These are phyloP conservation scores for Hoplodrina blanda DNA, from an alignment of 2,888 invertebrate species.

Conservation along the genomic window DNA sequence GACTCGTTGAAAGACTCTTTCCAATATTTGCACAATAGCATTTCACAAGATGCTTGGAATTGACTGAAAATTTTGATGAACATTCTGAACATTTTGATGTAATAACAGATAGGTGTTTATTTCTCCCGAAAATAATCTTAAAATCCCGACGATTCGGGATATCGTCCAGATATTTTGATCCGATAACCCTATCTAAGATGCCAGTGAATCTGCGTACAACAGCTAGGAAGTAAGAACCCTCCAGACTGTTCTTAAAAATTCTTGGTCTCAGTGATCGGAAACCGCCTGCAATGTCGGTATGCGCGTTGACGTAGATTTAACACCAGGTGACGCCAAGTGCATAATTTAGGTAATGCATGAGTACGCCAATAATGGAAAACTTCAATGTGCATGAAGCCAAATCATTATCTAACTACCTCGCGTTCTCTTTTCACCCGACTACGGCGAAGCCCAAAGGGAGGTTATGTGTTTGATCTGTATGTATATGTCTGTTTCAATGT, in stretches of 20 bases:
- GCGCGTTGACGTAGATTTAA: conserved; percentile 7
- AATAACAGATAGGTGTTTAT: no score
- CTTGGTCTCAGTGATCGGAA: neutral
- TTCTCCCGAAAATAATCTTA: neutral
- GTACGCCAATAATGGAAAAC: neutral
- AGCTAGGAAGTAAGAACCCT: neutral
- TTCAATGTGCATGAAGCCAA: conserved; percentile 13
- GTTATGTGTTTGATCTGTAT: no score
- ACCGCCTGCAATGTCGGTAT: conserved; percentile 9
- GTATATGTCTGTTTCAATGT: no score
- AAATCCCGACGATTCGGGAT: neutral
- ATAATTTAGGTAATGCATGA: conserved; percentile 1
- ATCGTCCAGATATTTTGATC: neutral
- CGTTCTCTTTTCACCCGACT: no score
- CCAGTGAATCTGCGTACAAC: neutral
- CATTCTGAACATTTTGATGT: no score
- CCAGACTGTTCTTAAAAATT: neutral
- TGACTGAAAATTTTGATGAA: no score
- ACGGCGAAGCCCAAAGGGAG: no score
- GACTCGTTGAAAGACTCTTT: no score
- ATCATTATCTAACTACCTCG: neutral
- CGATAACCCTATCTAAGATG: neutral
- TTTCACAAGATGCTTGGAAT: no score
- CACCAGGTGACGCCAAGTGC: neutral
- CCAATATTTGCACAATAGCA: no score